A percentile compares a stretch with the other conserved stretches of the same genome.
These are phyloP conservation scores for Cantharis nigra DNA, from an alignment of 2,888 invertebrate species.

Conservation along the genomic window DNA sequence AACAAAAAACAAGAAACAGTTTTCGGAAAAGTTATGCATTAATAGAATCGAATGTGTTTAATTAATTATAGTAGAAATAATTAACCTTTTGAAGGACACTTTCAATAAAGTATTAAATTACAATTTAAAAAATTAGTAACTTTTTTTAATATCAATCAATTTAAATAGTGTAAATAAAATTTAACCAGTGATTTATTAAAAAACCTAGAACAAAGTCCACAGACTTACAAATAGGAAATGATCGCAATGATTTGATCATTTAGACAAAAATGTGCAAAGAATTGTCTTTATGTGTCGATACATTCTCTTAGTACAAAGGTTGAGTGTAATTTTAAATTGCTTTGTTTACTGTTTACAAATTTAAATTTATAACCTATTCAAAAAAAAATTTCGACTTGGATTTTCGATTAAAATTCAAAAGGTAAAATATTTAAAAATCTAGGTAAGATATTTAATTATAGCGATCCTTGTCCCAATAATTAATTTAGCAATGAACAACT, in stretches of 20 bases:
- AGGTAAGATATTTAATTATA: not conserved
- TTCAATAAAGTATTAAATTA: not conserved
- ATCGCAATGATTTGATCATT: not conserved
- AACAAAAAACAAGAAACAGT: not conserved
- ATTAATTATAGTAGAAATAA: not conserved
- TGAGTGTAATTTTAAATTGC: not conserved
- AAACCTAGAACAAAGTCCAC: not conserved
- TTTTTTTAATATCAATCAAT: not conserved
- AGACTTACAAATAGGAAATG: not conserved
- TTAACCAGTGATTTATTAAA: not conserved
- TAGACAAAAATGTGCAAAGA: not conserved
- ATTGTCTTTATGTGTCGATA: not conserved
- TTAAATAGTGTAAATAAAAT: not conserved
- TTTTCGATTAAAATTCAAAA: not conserved
- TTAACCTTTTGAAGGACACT: not conserved
- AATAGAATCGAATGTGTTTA: not conserved
- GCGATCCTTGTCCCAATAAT: not conserved
- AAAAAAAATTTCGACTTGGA: not conserved
- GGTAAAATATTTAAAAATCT: not conserved
- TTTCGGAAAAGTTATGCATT: not conserved
- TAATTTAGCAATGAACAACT: not conserved
- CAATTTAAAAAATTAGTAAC: not conserved
- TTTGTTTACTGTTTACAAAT: not conserved
- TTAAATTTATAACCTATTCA: not conserved
- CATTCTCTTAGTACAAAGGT: not conserved